phyloP scores from a whole-genome alignment of 2,113 vertebrate species.

The Oreocharis arfaki region DNA sequence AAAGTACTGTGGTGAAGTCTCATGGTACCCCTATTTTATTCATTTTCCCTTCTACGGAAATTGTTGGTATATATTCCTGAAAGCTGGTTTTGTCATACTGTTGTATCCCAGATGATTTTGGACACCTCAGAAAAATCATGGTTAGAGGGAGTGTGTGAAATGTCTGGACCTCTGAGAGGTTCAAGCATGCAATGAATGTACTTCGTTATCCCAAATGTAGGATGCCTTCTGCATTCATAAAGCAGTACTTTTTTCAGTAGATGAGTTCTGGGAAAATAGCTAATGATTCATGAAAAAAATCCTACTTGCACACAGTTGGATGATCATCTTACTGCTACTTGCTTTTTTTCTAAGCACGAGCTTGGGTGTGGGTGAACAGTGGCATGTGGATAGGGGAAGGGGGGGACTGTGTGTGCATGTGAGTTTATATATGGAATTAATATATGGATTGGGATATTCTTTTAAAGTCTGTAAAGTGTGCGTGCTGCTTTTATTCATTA shows the following conservation, averaged over 20 bases:
- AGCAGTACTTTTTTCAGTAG: constrained; percentile 2
- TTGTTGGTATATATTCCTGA: not conserved
- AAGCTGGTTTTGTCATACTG: not conserved
- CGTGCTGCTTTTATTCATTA: constrained; percentile 79
- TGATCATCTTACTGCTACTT: constrained; percentile 38
- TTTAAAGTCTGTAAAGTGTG: constrained; percentile 63
- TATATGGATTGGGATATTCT: constrained; percentile 68
- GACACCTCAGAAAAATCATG: not conserved
- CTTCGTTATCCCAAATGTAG: constrained; percentile 2
- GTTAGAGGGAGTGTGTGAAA: not conserved
- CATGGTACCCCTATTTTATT: not conserved
- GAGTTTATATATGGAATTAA: constrained; percentile 65
- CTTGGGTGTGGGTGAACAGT: constrained; percentile 15
- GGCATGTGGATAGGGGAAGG: constrained; percentile 39
- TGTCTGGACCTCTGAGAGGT: constrained; percentile 3
- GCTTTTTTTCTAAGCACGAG: constrained; percentile 25
- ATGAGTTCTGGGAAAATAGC: constrained; percentile 53
- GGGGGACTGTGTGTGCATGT: constrained; percentile 14
- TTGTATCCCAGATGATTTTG: not conserved
- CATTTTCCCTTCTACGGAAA: constrained; percentile 14
- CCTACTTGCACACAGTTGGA: constrained; percentile 24
- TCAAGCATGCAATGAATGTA: not conserved
- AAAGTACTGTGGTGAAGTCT: not conserved
- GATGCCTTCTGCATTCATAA: constrained; percentile 45
- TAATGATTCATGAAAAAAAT: constrained; percentile 53